Conservation (phyloP, 2,113 vertebrate species). For the Cyprinodon brontotheroides region DNA sequence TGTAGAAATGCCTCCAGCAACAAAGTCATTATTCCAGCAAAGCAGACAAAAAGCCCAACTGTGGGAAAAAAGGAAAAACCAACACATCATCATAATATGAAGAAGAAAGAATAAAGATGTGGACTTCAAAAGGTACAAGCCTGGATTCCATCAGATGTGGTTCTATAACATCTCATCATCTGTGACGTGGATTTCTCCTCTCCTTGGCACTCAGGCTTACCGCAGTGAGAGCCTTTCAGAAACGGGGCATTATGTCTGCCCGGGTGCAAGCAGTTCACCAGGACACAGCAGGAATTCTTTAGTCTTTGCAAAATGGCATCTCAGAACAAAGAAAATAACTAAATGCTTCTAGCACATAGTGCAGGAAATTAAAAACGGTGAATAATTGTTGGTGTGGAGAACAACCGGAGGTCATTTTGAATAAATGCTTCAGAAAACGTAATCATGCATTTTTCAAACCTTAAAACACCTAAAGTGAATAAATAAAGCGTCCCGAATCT, state of each 20-base stretch:
- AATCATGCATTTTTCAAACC: not conserved
- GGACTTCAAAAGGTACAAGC: not conserved
- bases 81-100: not conserved
- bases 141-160: not conserved
- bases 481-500: too few relatives aligned
- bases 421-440: not conserved
- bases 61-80: not conserved
- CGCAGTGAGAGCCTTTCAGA: not conserved
- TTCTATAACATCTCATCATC: not conserved
- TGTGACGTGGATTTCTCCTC: not conserved
- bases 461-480: not conserved
- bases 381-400: not conserved
- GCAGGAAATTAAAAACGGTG: not conserved
- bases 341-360: not conserved
- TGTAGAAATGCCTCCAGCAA: not conserved
- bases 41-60: not conserved
- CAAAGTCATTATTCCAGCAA: not conserved
- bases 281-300: not conserved
- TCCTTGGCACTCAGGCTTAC: not conserved
- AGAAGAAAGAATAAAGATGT: slow-evolving; percentile 1
- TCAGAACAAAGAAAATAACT: too few relatives aligned
- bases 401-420: too few relatives aligned
- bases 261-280: not conserved
- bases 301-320: not conserved
- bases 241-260: not conserved